phyloP scores from a whole-genome alignment of 2,797 vertebrate genomes.

The Cuculus canorus region DNA sequence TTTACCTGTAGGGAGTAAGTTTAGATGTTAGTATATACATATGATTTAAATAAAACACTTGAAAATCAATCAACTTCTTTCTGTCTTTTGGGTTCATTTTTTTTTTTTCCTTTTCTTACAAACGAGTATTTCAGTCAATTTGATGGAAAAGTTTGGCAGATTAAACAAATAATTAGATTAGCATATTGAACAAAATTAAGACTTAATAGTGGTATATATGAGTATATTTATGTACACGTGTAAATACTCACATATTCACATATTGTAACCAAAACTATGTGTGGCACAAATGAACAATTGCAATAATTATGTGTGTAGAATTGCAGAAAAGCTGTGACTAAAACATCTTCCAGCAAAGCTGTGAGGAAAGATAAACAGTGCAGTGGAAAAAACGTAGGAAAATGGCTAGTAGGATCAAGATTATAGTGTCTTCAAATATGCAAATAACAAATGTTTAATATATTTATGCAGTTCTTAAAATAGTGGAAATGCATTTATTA shows the following conservation, averaged over 20 bases:
- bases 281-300: background rate
- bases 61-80: background rate
- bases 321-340: background rate
- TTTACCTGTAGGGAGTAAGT: background rate
- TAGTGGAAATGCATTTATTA: background rate
- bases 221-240: background rate
- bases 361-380: background rate
- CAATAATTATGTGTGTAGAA: background rate
- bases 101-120: background rate
- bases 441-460: background rate
- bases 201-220: background rate
- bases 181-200: background rate
- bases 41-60: background rate
- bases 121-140: background rate
- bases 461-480: background rate
- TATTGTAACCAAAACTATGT: background rate
- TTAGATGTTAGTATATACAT: background rate
- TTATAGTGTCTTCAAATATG: background rate
- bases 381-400: background rate
- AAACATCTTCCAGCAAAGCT: background rate
- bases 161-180: background rate
- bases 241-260: background rate
- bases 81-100: background rate
- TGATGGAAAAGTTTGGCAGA: background rate
- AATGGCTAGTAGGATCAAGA: background rate